phyloP scores from a whole-genome alignment of 1,140 invertebrate genomes.

The Heliconius nattereri region DNA sequence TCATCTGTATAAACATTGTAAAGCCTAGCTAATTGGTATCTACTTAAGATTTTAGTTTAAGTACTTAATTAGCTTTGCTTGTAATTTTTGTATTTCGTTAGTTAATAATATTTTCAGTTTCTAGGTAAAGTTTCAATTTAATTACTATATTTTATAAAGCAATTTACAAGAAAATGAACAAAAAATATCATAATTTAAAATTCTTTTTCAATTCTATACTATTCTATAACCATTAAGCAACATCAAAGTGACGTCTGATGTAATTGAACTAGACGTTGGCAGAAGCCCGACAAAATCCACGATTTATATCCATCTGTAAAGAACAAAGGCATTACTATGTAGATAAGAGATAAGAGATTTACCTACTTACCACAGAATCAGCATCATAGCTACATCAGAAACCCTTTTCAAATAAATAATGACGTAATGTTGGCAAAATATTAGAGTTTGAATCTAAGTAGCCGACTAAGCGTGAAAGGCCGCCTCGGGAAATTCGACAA shows the following conservation, averaged over 20 bases:
- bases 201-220: not conserved
- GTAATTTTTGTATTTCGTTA: not conserved
- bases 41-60: not conserved
- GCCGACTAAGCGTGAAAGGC: constrained; percentile 36
- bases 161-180: too few relatives aligned
- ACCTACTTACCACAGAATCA: constrained; percentile 21
- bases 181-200: not conserved
- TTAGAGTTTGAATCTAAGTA: constrained; percentile 29
- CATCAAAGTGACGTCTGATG: constrained; percentile 17
- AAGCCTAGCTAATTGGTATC: not conserved
- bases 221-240: not conserved
- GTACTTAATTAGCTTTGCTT: not conserved
- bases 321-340: constrained; percentile 25
- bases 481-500: constrained; percentile 14
- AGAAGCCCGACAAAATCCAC: constrained; percentile 15
- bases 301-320: constrained; percentile 28
- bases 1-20: not conserved
- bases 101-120: too few relatives aligned
- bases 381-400: constrained; percentile 13
- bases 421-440: constrained; percentile 25
- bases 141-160: too few relatives aligned
- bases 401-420: constrained; percentile 22
- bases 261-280: constrained; percentile 13
- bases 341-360: constrained; percentile 32
- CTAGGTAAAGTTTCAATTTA: too few relatives aligned